A percentile compares a stretch with the other conserved stretches of the same genome.
Conservation (phyloP, 2,888 invertebrate genomes). For the Ischnus inquisitorius region DNA sequence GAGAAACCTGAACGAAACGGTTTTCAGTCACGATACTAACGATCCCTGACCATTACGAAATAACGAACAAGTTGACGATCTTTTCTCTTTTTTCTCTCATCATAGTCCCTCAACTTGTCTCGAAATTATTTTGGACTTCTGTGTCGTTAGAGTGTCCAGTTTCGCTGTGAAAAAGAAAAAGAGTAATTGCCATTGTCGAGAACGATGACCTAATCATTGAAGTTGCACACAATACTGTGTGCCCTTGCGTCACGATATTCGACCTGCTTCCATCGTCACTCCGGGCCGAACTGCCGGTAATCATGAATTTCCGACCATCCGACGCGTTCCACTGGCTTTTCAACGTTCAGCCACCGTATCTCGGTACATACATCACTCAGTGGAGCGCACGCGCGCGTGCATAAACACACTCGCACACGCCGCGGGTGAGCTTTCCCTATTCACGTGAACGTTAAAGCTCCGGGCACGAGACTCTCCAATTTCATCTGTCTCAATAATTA, state of each 20-base stretch:
- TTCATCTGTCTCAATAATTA: slow-evolving; percentile 48
- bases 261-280: slow-evolving; percentile 5
- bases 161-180: background rate
- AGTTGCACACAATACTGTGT: background rate
- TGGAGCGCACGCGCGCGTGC: background rate
- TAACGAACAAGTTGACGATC: slow-evolving; percentile 44
- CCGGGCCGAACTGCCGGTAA: background rate
- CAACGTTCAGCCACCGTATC: background rate
- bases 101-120: background rate
- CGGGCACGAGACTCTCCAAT: slow-evolving; percentile 33
- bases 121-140: background rate
- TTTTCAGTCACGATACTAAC: slow-evolving; percentile 44
- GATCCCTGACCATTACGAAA: slow-evolving; percentile 50
- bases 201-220: too few relatives aligned
- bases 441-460: slow-evolving; percentile 12
- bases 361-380: background rate
- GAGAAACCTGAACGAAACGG: slow-evolving; percentile 40
- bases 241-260: background rate
- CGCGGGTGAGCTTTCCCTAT: background rate
- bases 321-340: slow-evolving; percentile 3
- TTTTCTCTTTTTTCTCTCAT: slow-evolving; percentile 27
- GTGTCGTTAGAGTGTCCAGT: background rate
- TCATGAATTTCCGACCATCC: slow-evolving; percentile 16
- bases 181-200: slow-evolving; percentile 32
- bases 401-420: background rate